Conservation (phyloP, 2,888 invertebrate genomes). For the Orchesella flavescens region DNA sequence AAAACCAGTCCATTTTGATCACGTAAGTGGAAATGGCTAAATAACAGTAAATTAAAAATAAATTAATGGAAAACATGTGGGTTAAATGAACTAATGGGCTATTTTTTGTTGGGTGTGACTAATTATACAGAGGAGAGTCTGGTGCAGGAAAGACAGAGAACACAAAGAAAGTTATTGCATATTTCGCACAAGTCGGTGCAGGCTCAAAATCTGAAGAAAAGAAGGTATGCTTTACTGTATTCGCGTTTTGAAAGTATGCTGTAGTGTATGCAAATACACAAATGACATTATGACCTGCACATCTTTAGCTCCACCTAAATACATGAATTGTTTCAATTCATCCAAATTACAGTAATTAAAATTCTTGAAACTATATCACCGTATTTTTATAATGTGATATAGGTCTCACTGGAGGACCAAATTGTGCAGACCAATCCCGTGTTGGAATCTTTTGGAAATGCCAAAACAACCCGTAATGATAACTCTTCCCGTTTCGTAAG, state of each 20-base stretch:
- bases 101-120: background rate
- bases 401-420: constrained; percentile 89
- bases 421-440: constrained; percentile 99
- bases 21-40: constrained; percentile 83
- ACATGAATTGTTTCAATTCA: background rate
- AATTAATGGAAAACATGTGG: background rate
- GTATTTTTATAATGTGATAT: background rate
- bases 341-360: too few relatives aligned
- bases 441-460: constrained; percentile 99
- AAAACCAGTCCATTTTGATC: constrained; percentile 99
- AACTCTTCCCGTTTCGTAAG: constrained; percentile 99
- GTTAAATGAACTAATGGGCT: background rate
- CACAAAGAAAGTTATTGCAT: constrained; percentile 99
- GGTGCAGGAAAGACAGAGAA: constrained; percentile 99
- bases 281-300: too few relatives aligned
- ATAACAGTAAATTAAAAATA: background rate
- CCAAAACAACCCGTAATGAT: constrained; percentile 99
- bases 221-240: constrained; percentile 73
- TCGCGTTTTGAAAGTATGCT: too few relatives aligned
- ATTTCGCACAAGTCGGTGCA: constrained; percentile 98
- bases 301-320: too few relatives aligned
- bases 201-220: constrained; percentile 82
- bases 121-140: constrained; percentile 89
- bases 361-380: background rate
- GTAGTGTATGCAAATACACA: too few relatives aligned